These are phyloP conservation scores for Hylyphantes graminicola DNA, from an alignment of 1,140 invertebrate genomes.

Conservation along the genomic window DNA sequence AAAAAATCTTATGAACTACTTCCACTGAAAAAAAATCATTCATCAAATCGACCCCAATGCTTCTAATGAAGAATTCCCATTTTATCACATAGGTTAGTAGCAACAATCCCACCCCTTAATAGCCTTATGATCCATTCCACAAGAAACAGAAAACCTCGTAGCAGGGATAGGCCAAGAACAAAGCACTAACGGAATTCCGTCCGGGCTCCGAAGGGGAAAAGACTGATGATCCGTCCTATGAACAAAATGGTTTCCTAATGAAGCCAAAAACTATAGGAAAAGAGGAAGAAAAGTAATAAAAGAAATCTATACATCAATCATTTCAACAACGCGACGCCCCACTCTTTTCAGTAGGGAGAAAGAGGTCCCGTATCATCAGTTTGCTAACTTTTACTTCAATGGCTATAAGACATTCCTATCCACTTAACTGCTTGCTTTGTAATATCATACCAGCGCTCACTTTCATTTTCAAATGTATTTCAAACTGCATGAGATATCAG, in stretches of 20 bases:
- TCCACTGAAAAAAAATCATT: no score
- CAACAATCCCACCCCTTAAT: slow-evolving; percentile 21
- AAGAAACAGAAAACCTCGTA: slow-evolving; percentile 21
- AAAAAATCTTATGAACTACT: no score
- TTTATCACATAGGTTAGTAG: slow-evolving; percentile 34
- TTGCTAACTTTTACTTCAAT: slow-evolving; percentile 30
- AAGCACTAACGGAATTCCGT: slow-evolving; percentile 36
- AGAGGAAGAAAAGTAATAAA: slow-evolving; percentile 3
- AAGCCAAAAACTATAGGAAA: slow-evolving; percentile 25
- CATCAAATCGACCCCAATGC: no score
- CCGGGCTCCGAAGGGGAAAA: slow-evolving; percentile 5
- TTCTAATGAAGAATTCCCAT: slow-evolving; percentile 13
- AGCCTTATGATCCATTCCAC: slow-evolving; percentile 21
- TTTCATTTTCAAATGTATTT: no score
- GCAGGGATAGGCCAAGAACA: slow-evolving; percentile 22
- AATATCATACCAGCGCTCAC: no score
- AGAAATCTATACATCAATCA: slow-evolving; percentile 22
- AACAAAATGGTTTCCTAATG: slow-evolving; percentile 45
- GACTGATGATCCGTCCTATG: slow-evolving; percentile 35
- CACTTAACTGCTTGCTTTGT: no score
- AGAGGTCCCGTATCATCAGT: slow-evolving; percentile 25
- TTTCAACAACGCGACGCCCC: slow-evolving; percentile 35
- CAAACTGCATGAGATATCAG: no score
- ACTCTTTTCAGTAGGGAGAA: background rate
- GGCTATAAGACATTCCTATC: background rate